Conservation (phyloP, 2,888 invertebrate genomes). For the Pyrrhosoma nymphula region DNA sequence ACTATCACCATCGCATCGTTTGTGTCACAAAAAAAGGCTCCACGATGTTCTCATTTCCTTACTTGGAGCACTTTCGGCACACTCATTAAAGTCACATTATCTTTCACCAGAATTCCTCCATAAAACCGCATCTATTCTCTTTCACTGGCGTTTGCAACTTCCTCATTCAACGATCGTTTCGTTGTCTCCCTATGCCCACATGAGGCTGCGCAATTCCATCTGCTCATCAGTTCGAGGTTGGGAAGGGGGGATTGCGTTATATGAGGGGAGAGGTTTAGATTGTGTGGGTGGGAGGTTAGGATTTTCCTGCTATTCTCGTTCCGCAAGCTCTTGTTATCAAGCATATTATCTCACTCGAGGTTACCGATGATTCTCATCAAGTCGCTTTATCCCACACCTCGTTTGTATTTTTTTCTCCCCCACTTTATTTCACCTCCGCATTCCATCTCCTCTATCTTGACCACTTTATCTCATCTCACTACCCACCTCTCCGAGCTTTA, state of each 20-base stretch:
- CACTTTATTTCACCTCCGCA: neutral
- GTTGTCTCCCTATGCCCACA: neutral
- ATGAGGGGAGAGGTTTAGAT: neutral
- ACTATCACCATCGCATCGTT: too few species aligned
- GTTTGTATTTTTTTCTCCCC: neutral
- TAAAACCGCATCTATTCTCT: neutral
- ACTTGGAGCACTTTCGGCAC: too few species aligned
- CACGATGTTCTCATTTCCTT: too few species aligned
- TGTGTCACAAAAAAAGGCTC: too few species aligned
- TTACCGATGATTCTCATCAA: neutral
- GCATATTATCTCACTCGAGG: neutral
- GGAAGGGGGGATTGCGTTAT: neutral
- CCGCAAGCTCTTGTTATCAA: neutral
- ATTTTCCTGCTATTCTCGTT: neutral
- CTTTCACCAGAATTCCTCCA: neutral
- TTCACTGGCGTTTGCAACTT: neutral
- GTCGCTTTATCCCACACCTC: neutral
- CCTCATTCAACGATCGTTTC: neutral
- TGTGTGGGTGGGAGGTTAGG: neutral
- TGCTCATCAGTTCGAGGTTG: neutral
- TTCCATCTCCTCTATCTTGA: neutral
- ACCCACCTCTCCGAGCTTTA: neutral
- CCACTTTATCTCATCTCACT: constrained; percentile 19
- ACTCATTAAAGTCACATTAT: neutral
- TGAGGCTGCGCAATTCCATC: neutral